Evolutionary conservation across 2,888 invertebrate species (phyloP), one percentile per base, ranked within the genome.

Genomic region (Acrocera orbiculus): DNA sequence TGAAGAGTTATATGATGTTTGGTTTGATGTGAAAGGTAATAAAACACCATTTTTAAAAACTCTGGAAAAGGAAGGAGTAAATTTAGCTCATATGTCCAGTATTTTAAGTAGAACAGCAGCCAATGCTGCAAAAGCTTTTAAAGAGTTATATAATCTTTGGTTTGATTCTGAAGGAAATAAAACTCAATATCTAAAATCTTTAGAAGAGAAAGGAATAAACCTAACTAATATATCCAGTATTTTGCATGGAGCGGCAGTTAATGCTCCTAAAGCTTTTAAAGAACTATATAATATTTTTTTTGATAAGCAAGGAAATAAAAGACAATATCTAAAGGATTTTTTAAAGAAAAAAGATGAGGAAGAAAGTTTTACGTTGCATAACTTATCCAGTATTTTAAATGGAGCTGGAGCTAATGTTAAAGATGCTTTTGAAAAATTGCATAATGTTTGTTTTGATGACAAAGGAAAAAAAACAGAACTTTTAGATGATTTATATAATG

Each of bases 1-100:
- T 41, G 44, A 48, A 45, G 44, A 45, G 38, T 46, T 51, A 39
- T 47, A 46, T 44, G 39, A 47, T 35, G 38, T 45, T 34, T 49
- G 46, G 42, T 47, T 52, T 44, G 43, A 48, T 44, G 35, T 34
- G 6, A 3, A 45, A 30, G 47, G 45, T 35, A 46, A 44, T 34
- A 32, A 32, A 32, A 32, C 32, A 2, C 16, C 16, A 26, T 32
- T 26, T 16, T 16, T 32, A 16, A 32, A 26, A 32, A 26, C 26
- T 19, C 26, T 32, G 4, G 26, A 32, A 32, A 16, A 32, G 17
- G 11, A 25, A 25, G 32, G 32, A 16, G 13, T 32, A 16, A 17
- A 32, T 32, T 19, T 32, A 17, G 4, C 8, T 15, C 10, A 11
- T 26, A 11, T 32, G 10, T 32, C 32, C 32, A 32, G 26, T 26